These are phyloP conservation scores for Stomorhina lunata DNA, from an alignment of 2,888 invertebrate species.

Conservation along the genomic window DNA sequence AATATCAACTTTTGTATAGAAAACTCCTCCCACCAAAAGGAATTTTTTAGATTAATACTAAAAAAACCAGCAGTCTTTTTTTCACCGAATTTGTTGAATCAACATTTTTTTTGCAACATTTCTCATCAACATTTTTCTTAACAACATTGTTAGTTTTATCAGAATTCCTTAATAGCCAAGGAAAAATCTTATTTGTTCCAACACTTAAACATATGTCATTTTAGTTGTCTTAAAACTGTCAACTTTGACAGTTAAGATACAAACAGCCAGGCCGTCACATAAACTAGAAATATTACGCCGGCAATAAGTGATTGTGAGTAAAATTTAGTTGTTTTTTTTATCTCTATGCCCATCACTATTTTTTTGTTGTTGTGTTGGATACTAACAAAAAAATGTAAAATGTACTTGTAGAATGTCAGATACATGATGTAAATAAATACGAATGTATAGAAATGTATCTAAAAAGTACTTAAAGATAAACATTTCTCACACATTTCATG, in stretches of 20 bases:
- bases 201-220: slow-evolving; percentile 34
- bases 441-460: too few relatives aligned
- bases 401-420: slow-evolving; percentile 36
- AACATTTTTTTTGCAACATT: neutral
- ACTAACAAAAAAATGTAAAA: slow-evolving; percentile 14
- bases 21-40: too few relatives aligned
- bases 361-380: too few relatives aligned
- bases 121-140: too few relatives aligned
- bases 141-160: neutral
- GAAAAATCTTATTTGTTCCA: slow-evolving; percentile 5
- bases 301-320: slow-evolving; percentile 19
- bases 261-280: slow-evolving; percentile 8
- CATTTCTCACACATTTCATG: slow-evolving; percentile 61
- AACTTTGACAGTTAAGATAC: slow-evolving; percentile 43
- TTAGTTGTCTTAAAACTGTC: slow-evolving; percentile 48
- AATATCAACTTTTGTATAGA: too few relatives aligned
- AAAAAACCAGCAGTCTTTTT: too few relatives aligned
- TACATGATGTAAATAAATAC: slow-evolving; percentile 3
- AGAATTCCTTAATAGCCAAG: neutral
- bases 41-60: too few relatives aligned
- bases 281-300: slow-evolving; percentile 1
- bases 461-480: slow-evolving; percentile 30
- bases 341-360: slow-evolving; percentile 46
- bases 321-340: neutral
- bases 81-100: neutral